phyloP scores from a whole-genome alignment of 2,888 invertebrate genomes.

The Frankliniella intonsa region DNA sequence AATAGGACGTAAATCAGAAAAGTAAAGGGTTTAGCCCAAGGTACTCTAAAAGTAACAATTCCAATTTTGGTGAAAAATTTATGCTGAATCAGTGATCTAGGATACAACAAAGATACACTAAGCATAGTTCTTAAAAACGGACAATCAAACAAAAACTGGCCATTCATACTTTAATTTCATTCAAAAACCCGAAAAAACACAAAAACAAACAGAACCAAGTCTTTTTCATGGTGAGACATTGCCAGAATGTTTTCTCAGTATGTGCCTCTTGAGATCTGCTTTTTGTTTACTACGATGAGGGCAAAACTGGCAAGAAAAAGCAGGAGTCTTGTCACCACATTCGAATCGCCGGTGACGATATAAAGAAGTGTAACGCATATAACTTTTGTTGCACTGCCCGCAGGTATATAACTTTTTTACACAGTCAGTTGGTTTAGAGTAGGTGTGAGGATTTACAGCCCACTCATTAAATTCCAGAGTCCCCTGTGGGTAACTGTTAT shows the following conservation, averaged over 20 bases:
- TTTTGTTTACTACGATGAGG: background rate
- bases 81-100: too few relatives aligned
- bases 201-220: background rate
- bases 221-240: background rate
- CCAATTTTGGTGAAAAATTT: too few relatives aligned
- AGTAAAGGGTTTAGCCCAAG: background rate
- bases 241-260: conserved; percentile 49
- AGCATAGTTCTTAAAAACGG: background rate
- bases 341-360: background rate
- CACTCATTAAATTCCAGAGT: too few relatives aligned
- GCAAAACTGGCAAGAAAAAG: background rate
- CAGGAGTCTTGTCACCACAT: background rate
- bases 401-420: background rate
- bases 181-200: background rate
- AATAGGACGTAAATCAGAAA: background rate
- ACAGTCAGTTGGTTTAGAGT: too few relatives aligned
- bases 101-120: background rate
- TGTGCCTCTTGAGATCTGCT: conserved; percentile 43
- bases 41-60: background rate
- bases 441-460: too few relatives aligned
- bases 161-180: background rate
- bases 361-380: background rate
- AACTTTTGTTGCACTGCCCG: background rate
- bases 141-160: background rate
- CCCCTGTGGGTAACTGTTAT: background rate